Evolutionary conservation across 2,113 vertebrate genomes (phyloP).

Genomic region (Rattus norvegicus): DNA sequence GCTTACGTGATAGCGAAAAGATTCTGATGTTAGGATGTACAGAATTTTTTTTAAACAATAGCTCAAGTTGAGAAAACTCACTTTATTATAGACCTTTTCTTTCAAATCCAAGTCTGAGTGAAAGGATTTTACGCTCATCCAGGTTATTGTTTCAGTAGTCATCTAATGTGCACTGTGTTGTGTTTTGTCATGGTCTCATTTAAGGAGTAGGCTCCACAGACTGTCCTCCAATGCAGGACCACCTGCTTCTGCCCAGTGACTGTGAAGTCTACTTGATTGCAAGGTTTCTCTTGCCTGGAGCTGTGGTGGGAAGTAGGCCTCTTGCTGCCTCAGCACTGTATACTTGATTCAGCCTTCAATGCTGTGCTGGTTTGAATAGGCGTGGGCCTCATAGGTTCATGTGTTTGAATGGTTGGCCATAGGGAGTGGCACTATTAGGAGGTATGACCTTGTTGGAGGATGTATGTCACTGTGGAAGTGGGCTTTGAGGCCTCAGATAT

Average conservation of each 20-base stretch:
- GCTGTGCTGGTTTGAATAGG: neutral
- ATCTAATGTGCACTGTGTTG: accelerated
- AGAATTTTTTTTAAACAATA: neutral
- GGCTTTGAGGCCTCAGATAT: too few relatives aligned
- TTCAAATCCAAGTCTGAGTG: neutral
- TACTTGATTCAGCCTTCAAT: neutral
- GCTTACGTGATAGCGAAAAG: neutral
- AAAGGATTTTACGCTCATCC: neutral
- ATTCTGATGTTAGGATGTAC: neutral
- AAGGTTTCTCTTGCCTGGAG: too few relatives aligned
- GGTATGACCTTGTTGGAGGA: too few relatives aligned
- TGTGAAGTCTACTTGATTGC: too few relatives aligned
- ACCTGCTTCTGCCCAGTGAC: neutral
- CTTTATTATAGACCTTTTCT: neutral
- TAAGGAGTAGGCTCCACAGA: neutral
- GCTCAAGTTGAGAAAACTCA: neutral
- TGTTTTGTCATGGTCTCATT: neutral
- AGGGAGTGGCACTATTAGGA: too few relatives aligned
- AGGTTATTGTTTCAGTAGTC: accelerated
- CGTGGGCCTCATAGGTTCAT: too few relatives aligned
- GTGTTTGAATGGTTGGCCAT: too few relatives aligned
- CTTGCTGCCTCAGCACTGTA: accelerated
- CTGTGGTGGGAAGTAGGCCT: neutral
- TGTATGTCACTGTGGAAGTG: too few relatives aligned
- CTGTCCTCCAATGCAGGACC: neutral